Percentiles rank a stretch among this genome's conserved stretches.
These are phyloP conservation scores for Porites australiensis DNA, from an alignment of 64 coral and sea anemone species.

Conservation along the genomic window DNA sequence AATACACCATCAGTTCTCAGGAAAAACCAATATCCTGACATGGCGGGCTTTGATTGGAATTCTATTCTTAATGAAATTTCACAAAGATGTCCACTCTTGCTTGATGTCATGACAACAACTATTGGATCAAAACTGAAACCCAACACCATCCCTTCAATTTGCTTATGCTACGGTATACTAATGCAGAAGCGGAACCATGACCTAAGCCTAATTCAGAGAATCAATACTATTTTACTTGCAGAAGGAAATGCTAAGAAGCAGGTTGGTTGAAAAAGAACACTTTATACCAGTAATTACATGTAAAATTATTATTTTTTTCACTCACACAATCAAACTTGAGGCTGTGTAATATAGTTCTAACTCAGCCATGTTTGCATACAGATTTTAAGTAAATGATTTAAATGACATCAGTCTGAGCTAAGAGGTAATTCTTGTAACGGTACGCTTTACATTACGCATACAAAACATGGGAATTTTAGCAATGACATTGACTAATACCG, in stretches of 20 bases:
- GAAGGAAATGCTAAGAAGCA: constrained; percentile 81
- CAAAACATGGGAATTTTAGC: too few relatives aligned
- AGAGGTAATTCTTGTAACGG: not conserved
- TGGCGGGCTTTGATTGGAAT: constrained; percentile 39
- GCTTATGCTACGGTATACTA: constrained; percentile 58
- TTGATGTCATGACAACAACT: constrained; percentile 43
- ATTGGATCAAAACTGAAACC: not conserved
- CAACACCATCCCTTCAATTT: not conserved
- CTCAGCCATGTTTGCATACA: not conserved
- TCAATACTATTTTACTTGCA: constrained; percentile 72
- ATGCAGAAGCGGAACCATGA: constrained; percentile 72
- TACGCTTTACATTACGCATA: too few relatives aligned
- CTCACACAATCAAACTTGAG: not conserved
- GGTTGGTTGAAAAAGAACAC: constrained; percentile 6
- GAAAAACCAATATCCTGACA: constrained; percentile 33
- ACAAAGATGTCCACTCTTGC: constrained; percentile 24
- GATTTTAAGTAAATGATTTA: not conserved
- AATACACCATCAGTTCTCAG: constrained; percentile 56
- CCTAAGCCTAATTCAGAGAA: constrained; percentile 69
- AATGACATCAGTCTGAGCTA: not conserved
- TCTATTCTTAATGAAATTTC: constrained; percentile 37
- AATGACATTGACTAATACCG: too few relatives aligned
- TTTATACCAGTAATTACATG: not conserved
- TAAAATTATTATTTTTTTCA: not conserved
- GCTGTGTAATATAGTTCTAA: too few relatives aligned